Percentiles rank a stretch among this genome's conserved stretches.
These are phyloP conservation scores for Leptodactylus fuscus DNA, from an alignment of 2,113 vertebrate genomes.

Conservation along the genomic window DNA sequence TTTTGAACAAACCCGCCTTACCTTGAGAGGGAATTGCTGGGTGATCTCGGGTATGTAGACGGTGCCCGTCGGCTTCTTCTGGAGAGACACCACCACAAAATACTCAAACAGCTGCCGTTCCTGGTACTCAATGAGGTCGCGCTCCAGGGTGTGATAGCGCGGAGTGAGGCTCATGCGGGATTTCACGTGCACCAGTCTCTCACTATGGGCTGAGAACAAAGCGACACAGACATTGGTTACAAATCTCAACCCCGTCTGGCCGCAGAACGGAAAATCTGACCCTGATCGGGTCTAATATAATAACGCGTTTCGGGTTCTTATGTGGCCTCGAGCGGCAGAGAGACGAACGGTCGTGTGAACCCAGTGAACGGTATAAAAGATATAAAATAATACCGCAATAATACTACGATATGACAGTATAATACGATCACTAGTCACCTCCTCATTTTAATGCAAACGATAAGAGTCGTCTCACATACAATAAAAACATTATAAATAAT, in stretches of 20 bases:
- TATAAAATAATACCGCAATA: too few species aligned
- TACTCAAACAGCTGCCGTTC: slow-evolving; percentile 97
- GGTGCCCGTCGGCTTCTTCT: slow-evolving; percentile 94
- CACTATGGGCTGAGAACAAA: slow-evolving; percentile 85
- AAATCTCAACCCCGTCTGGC: not conserved
- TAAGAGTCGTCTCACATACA: too few species aligned
- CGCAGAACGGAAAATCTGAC: too few species aligned
- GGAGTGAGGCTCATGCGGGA: slow-evolving; percentile 92
- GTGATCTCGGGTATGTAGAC: slow-evolving; percentile 93
- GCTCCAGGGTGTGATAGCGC: slow-evolving; percentile 94
- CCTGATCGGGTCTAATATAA: too few species aligned
- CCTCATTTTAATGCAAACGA: not conserved
- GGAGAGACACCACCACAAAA: slow-evolving; percentile 96
- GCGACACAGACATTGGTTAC: not conserved
- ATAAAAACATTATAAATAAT: too few species aligned
- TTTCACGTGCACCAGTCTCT: slow-evolving; percentile 92
- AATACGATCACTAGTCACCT: too few species aligned
- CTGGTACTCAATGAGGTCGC: slow-evolving; percentile 97
- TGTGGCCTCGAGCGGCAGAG: too few species aligned
- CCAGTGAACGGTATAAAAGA: too few species aligned
- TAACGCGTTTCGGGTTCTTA: too few species aligned
- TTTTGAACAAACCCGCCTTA: slow-evolving; percentile 68
- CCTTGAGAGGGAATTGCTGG: slow-evolving; percentile 97
- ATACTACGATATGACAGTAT: too few species aligned
- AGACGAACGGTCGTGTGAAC: too few species aligned